phyloP scores from a whole-genome alignment of 2,888 invertebrate species.

The Agriopis aurantiaria region DNA sequence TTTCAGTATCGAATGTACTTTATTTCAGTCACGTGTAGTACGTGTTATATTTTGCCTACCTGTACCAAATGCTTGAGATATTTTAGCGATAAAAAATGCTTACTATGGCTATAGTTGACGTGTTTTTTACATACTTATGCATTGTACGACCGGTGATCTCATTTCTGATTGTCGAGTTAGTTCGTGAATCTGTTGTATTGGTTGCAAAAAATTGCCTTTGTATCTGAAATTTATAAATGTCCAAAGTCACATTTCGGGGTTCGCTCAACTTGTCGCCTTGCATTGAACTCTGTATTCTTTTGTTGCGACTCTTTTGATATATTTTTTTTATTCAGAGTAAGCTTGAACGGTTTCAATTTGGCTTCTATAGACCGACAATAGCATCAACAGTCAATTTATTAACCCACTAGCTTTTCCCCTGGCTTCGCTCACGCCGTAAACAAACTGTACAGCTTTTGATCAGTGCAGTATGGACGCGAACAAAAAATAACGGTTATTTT shows the following conservation, averaged over 20 bases:
- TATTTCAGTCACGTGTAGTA: slow-evolving; percentile 16
- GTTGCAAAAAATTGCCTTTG: slow-evolving; percentile 30
- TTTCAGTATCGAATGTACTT: not conserved
- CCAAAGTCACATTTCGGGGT: slow-evolving; percentile 18
- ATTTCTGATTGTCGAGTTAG: slow-evolving; percentile 25
- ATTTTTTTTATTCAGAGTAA: slow-evolving; percentile 5
- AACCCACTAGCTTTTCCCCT: not conserved
- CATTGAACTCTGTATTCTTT: slow-evolving; percentile 21
- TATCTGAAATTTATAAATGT: slow-evolving; percentile 13
- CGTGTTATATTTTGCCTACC: slow-evolving; percentile 14
- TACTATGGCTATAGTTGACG: not conserved
- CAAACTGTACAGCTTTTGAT: too few relatives aligned
- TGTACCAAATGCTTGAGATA: slow-evolving; percentile 9
- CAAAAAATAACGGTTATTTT: too few relatives aligned
- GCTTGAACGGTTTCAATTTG: slow-evolving; percentile 2
- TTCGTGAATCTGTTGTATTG: slow-evolving; percentile 18
- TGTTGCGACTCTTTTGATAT: slow-evolving; percentile 17
- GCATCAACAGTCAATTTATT: not conserved
- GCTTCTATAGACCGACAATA: not conserved
- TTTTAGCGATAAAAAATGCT: slow-evolving; percentile 12
- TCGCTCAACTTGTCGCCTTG: slow-evolving; percentile 21
- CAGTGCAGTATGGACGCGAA: too few relatives aligned
- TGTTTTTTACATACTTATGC: slow-evolving; percentile 13
- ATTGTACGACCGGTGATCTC: slow-evolving; percentile 30
- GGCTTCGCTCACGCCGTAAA: too few relatives aligned